Evolutionary conservation across 2,888 invertebrate species (phyloP).

Genomic region (Therioaphis trifolii): DNA sequence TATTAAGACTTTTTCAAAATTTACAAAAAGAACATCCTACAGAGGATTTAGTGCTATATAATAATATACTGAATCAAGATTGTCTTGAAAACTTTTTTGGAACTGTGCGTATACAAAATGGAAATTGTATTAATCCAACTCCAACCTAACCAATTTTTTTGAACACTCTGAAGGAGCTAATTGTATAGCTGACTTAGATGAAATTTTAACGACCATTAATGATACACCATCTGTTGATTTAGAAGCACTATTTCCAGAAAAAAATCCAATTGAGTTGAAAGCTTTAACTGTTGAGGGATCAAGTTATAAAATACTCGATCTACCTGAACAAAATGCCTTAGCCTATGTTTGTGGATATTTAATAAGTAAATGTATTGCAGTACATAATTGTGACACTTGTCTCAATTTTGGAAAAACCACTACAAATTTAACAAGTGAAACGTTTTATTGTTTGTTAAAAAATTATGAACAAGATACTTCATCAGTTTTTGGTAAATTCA

Average conservation of each 20-base stretch:
- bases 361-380: not conserved
- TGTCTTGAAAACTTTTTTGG: not conserved
- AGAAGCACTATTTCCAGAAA: not conserved
- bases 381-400: not conserved
- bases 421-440: not conserved
- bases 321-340: conserved; percentile 7
- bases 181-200: not conserved
- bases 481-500: not conserved
- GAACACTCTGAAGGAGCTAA: not conserved
- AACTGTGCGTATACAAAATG: not conserved
- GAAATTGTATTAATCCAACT: conserved; percentile 5
- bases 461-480: not conserved
- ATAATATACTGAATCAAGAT: not conserved
- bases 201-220: not conserved
- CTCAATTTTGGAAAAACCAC: not conserved
- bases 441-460: not conserved
- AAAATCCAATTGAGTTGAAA: not conserved
- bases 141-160: conserved; percentile 4
- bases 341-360: not conserved
- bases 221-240: not conserved
- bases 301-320: not conserved
- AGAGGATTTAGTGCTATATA: not conserved
- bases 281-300: too few relatives aligned
- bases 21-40: not conserved
- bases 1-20: not conserved